Evolutionary conservation across 2,113 vertebrate genomes (phyloP).

Genomic region (Gorsachius goisagi): DNA sequence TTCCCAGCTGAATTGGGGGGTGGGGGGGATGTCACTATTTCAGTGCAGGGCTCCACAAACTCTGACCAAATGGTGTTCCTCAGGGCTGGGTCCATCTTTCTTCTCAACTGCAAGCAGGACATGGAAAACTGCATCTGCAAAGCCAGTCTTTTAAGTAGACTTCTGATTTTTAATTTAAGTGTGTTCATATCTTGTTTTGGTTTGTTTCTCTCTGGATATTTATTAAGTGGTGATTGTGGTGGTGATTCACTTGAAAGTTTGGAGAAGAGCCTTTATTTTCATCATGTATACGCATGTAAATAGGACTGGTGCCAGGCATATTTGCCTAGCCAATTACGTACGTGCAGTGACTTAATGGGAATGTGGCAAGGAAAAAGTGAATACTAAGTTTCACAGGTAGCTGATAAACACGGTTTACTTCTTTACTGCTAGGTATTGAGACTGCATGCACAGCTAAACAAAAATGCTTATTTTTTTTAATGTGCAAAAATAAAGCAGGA

Average conservation of each 20-base stretch:
- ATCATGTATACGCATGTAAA: background rate
- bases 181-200: background rate
- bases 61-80: background rate
- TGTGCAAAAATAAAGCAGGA: background rate
- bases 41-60: background rate
- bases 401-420: background rate
- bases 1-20: background rate
- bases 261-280: constrained; percentile 13
- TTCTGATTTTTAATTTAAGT: background rate
- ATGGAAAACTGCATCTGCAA: background rate
- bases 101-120: background rate
- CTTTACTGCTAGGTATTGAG: background rate
- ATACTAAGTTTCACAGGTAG: background rate
- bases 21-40: background rate
- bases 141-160: background rate
- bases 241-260: background rate
- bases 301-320: background rate
- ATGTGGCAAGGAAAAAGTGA: background rate
- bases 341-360: background rate
- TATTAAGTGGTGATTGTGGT: background rate
- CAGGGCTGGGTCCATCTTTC: background rate
- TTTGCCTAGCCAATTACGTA: background rate
- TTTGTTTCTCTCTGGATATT: constrained; percentile 9
- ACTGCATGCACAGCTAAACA: background rate
- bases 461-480: background rate